These are phyloP conservation scores for Paratilapia polleni DNA, from an alignment of 2,113 vertebrate genomes.

Conservation along the genomic window DNA sequence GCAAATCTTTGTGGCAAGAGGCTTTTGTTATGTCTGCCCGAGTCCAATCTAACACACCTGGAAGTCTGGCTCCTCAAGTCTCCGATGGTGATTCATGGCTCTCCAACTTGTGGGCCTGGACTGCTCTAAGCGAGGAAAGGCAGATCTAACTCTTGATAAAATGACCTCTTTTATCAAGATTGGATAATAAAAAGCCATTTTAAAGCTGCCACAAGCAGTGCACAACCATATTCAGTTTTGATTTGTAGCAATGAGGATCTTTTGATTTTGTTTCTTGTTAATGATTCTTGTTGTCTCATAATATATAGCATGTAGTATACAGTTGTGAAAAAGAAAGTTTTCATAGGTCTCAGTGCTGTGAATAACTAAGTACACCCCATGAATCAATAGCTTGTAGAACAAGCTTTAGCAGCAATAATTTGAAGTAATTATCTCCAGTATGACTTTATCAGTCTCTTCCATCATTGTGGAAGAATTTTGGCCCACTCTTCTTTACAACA, in stretches of 20 bases:
- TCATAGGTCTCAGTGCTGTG: too few relatives aligned
- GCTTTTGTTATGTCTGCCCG: constrained; percentile 47
- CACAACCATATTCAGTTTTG: neutral
- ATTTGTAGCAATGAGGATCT: neutral
- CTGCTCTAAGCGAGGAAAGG: constrained; percentile 2
- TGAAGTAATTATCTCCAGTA: neutral
- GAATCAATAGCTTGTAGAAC: neutral
- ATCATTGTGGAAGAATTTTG: neutral
- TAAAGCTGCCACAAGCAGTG: neutral
- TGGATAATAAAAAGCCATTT: neutral
- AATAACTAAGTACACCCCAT: too few relatives aligned
- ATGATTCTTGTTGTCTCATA: neutral
- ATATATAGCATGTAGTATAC: neutral
- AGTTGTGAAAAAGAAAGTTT: neutral
- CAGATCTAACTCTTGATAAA: constrained; percentile 9
- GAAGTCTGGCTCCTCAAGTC: constrained; percentile 7
- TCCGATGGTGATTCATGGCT: constrained; percentile 22
- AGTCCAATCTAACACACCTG: constrained; percentile 59
- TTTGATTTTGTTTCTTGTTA: neutral
- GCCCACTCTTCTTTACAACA: neutral
- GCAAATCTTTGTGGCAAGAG: constrained; percentile 34
- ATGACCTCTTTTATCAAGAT: constrained; percentile 20
- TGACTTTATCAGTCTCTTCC: neutral
- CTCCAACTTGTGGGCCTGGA: neutral
- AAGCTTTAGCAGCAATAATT: neutral